Evolutionary conservation across 2,888 invertebrate genomes (phyloP), one percentile per base, ranked within the genome.

Genomic region (Amaurobius ferox): DNA sequence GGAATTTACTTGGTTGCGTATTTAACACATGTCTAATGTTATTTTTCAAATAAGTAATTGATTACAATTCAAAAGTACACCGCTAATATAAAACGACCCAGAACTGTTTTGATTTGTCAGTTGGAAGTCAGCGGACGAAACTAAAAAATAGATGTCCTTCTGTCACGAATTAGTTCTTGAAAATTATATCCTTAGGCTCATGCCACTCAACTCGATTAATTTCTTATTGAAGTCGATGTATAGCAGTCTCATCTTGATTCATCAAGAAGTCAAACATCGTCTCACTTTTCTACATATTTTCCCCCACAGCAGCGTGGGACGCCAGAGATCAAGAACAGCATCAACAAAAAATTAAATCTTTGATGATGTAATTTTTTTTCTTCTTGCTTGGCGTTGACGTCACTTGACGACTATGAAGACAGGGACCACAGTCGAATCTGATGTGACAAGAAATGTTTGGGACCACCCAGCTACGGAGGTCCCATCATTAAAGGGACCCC

Each of bases 391-490:
- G 13, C 32, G 44, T 62, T 81, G 81, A 81, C 83, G 77, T 77
- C 48, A 44, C n/a, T 40, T 79, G 79, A 79, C 64, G 72, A 79
- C 73, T 55, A 40, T 79, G 74, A 79, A 86, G 86, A 70, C 79
- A 79, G 44, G 79, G 77, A 86, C 76, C 71, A 79, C 86, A 73
- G 79, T 67, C 61, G 76, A 71, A 70, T 71, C n/a, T 74, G 79
- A 86, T 73, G 67, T 86, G 86, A 86, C 86, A 86, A 70, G 86
- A 73, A 79, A 78, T 78, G 74, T 40, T 76, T 62, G 64, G 72
- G 86, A 86, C 86, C 86, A 86, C 86, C 86, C 86, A 73, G 86
- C 70, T 35, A 32, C 30, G 79, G 74, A 70, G 79, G 86, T 77
- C 72, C 76, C 86, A 67, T 86, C 86, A 86, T 86, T 86, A 86